Conservation (phyloP, 2,888 invertebrate species). For the Euplexia lucipara region DNA sequence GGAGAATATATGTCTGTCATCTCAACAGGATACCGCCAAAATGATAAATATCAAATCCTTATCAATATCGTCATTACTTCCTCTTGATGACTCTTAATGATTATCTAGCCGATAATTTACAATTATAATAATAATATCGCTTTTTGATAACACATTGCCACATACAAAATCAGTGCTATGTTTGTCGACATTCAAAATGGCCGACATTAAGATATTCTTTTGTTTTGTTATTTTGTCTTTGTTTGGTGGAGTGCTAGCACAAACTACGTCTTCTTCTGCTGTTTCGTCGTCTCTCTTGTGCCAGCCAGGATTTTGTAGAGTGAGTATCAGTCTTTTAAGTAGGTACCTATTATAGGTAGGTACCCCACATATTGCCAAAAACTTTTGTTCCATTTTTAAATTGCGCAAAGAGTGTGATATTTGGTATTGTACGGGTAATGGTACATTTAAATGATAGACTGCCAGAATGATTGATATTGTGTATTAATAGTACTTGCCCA, state of each 20-base stretch:
- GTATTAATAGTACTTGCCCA: too few relatives aligned
- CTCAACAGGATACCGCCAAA: background rate
- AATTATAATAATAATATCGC: slow-evolving; percentile 57
- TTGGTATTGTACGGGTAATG: too few relatives aligned
- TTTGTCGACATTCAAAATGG: slow-evolving; percentile 72
- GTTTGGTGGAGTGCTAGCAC: slow-evolving; percentile 55
- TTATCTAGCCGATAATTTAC: slow-evolving; percentile 61
- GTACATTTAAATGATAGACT: too few relatives aligned
- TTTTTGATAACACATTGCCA: slow-evolving; percentile 34
- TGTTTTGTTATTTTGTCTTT: slow-evolving; percentile 71
- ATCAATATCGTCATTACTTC: slow-evolving; percentile 51
- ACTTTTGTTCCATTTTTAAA: too few relatives aligned
- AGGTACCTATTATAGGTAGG: too few relatives aligned
- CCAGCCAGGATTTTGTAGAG: slow-evolving; percentile 80
- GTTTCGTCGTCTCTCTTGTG: too few relatives aligned
- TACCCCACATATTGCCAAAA: too few relatives aligned
- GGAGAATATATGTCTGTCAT: background rate
- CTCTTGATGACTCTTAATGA: slow-evolving; percentile 42
- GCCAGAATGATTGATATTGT: too few relatives aligned
- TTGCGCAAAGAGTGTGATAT: too few relatives aligned
- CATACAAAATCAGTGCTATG: slow-evolving; percentile 72
- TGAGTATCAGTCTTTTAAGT: slow-evolving; percentile 68
- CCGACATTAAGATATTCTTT: slow-evolving; percentile 61
- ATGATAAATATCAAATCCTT: slow-evolving; percentile 9
- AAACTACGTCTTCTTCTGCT: too few relatives aligned